phyloP scores from a whole-genome alignment of 2,888 invertebrate genomes.

The Orthonychiurus folsomi region DNA sequence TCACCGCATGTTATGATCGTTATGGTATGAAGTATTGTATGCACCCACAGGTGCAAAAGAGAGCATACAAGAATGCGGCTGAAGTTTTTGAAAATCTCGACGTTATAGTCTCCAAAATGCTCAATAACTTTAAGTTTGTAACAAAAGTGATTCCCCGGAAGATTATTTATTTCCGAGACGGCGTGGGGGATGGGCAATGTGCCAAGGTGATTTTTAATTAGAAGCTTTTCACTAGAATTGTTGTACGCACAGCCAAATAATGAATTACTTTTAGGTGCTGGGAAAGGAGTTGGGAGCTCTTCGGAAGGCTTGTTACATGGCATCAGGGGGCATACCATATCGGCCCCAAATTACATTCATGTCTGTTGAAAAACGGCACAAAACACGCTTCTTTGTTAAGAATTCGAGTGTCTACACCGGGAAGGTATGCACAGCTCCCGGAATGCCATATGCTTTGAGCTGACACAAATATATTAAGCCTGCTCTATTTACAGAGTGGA shows the following conservation, averaged over 20 bases:
- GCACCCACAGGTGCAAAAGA: conserved; percentile 22
- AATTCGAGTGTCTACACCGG: conserved; percentile 49
- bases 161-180: conserved; percentile 44
- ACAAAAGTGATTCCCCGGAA: conserved; percentile 39
- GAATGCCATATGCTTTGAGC: too few species aligned
- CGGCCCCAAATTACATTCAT: conserved; percentile 54
- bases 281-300: conserved; percentile 36
- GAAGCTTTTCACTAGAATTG: too few species aligned
- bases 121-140: conserved; percentile 23
- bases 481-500: too few species aligned
- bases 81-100: conserved; percentile 29
- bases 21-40: conserved; percentile 30
- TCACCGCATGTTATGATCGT: conserved; percentile 12
- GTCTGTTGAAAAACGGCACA: conserved; percentile 54
- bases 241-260: not conserved
- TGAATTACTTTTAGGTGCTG: conserved; percentile 40
- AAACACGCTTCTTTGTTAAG: conserved; percentile 47
- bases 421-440: too few species aligned
- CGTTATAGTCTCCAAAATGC: conserved; percentile 35
- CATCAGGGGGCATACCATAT: conserved; percentile 48
- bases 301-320: conserved; percentile 49
- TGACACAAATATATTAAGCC: too few species aligned
- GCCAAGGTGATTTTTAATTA: conserved; percentile 20
- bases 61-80: conserved; percentile 20
- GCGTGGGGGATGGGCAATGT: conserved; percentile 45